These are phyloP conservation scores for Thera obeliscata DNA, from an alignment of 2,888 invertebrate species.

Conservation along the genomic window DNA sequence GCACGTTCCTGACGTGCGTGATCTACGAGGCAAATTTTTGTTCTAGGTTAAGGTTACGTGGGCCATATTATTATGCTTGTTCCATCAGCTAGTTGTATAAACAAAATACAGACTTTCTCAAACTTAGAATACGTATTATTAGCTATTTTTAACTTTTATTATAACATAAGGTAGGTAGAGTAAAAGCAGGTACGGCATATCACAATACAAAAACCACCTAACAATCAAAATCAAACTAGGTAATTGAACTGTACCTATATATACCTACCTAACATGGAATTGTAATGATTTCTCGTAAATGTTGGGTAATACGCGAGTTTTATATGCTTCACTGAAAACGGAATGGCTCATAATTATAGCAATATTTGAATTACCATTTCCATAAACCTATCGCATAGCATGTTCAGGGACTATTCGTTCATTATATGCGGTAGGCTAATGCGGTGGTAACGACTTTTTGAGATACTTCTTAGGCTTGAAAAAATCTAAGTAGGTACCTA, in stretches of 20 bases:
- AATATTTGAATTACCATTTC: slow-evolving; percentile 75
- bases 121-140: too few species aligned
- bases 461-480: slow-evolving; percentile 18
- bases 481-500: background rate
- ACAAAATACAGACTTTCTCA: too few species aligned
- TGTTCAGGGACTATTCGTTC: slow-evolving; percentile 69
- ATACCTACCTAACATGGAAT: slow-evolving; percentile 4
- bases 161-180: background rate
- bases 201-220: too few species aligned
- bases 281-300: slow-evolving; percentile 28
- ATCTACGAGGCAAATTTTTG: too few species aligned
- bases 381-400: slow-evolving; percentile 70
- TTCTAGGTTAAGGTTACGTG: too few species aligned
- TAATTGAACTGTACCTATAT: background rate
- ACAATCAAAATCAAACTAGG: too few species aligned
- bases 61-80: too few species aligned
- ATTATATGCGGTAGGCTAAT: slow-evolving; percentile 52
- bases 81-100: too few species aligned
- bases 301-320: slow-evolving; percentile 58
- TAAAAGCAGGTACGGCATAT: too few species aligned
- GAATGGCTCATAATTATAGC: slow-evolving; percentile 77
- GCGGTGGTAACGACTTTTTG: slow-evolving; percentile 23
- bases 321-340: slow-evolving; percentile 70
- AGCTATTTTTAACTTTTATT: too few species aligned
- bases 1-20: too few species aligned